Percentiles rank a stretch among this genome's conserved stretches.
Conservation (phyloP, 2,797 vertebrate genomes). For the Emys orbicularis region DNA sequence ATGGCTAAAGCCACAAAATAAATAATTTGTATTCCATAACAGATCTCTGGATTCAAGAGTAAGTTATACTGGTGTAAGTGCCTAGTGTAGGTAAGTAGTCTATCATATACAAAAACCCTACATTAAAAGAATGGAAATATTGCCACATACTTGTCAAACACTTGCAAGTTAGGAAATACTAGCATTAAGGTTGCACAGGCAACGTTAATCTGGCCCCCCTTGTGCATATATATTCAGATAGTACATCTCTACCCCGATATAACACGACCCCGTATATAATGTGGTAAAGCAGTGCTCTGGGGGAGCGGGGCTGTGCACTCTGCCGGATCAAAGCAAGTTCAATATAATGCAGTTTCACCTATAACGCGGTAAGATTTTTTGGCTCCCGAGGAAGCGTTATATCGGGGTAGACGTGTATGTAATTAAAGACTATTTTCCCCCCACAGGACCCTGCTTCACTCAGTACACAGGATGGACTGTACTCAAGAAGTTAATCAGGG, state of each 20-base stretch:
- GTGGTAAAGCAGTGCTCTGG: too few species aligned
- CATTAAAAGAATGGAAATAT: background rate
- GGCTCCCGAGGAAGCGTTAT: too few species aligned
- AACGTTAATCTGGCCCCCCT: too few species aligned
- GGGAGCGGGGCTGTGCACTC: too few species aligned
- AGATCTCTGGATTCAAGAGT: background rate
- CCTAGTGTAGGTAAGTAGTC: too few species aligned
- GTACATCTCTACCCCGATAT: too few species aligned
- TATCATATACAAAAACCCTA: background rate
- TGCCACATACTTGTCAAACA: background rate
- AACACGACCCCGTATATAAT: too few species aligned
- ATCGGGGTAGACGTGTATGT: too few species aligned
- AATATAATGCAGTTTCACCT: too few species aligned
- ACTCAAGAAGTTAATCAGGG: background rate
- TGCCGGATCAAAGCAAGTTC: too few species aligned
- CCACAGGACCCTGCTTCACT: rapidly evolving
- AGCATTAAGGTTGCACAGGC: background rate
- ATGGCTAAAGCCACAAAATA: constrained; percentile 84
- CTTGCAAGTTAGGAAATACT: background rate
- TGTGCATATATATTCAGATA: too few species aligned
- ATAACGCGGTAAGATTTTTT: too few species aligned
- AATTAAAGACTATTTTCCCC: background rate
- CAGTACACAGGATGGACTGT: background rate
- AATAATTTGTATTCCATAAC: constrained; percentile 16
- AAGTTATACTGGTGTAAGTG: background rate